Base-by-base conservation (phyloP, 2,113 vertebrate genomes). In the Turnix velox region DNA sequence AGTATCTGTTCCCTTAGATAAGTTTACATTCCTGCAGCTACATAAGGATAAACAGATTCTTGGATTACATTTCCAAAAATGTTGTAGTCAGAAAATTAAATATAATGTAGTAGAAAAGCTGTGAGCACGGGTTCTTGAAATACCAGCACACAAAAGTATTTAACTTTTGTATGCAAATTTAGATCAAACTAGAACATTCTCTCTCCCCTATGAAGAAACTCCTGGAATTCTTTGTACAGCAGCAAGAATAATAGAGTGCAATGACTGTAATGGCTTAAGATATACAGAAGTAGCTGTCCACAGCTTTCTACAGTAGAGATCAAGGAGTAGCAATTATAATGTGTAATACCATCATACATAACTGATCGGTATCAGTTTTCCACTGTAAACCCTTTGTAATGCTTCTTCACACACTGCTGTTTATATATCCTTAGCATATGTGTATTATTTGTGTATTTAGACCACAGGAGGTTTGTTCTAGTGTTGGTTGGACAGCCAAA, bases 381-480 rank as follows among this genome's bases (percentile, higher is more conserved):
- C 1, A 3, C 22, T 22, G 9, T 49, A 69, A 85, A n/a, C 12
- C 7, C 3, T 62, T 55, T 52, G 15, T 20, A 48, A 27, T 67
- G 61, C 14, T 43, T 31, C 10, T 25, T 80, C 35, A 8, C 16
- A 3, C 1, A 1, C 52, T 63, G 51, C n/a, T 52, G 10, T 52
- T 1, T n/a, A 12, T 3, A 1, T 73, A 39, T 19, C 45, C 23
- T 9, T 42, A 67, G 17, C 10, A 4, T 51, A 3, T 46, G 45
- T 37, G 13, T 42, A 77, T 8, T 66, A 4, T 31, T 8, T 39
- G 27, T 45, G 17, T 52, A 0, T 30, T 13, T 71, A 33, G n/a
- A 46, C 19, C 51, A 20, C 33, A 12, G 12, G 15, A 7, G 49
- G 20, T 6, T 14, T 0, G 0, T 63, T 72, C 48, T 48, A 9